Evolutionary conservation across 2,888 invertebrate genomes (phyloP).

Genomic region (Meghimatium bilineatum): DNA sequence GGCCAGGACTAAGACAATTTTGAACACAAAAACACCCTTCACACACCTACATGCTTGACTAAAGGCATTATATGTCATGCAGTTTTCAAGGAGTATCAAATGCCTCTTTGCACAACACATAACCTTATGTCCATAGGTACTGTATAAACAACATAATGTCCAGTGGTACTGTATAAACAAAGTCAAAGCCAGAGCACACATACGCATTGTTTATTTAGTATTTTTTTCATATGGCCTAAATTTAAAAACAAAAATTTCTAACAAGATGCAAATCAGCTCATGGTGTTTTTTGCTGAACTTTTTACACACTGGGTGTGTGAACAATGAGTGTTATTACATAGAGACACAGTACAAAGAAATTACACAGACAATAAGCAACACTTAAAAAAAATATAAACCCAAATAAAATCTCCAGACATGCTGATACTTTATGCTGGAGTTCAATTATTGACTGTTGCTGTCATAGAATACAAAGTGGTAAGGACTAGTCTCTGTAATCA

Average conservation of each 20-base stretch:
- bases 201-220: conserved; percentile 45
- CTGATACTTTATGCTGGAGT: background rate
- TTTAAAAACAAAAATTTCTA: conserved; percentile 30
- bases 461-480: background rate
- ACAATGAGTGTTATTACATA: conserved; percentile 38
- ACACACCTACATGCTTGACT: too few relatives aligned
- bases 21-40: too few relatives aligned
- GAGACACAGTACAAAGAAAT: conserved; percentile 46
- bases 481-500: background rate
- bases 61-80: too few relatives aligned
- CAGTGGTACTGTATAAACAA: too few relatives aligned
- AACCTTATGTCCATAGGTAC: too few relatives aligned
- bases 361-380: conserved; percentile 45
- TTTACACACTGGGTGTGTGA: conserved; percentile 40
- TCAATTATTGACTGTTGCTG: background rate
- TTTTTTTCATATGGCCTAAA: conserved; percentile 43
- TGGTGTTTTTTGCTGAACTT: conserved; percentile 4
- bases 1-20: too few relatives aligned
- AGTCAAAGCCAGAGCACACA: conserved; percentile 13
- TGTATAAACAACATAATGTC: too few relatives aligned
- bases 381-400: conserved; percentile 24
- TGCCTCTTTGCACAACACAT: too few relatives aligned
- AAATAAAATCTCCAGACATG: conserved; percentile 16
- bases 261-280: conserved; percentile 12
- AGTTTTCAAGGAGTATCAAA: too few relatives aligned